phyloP scores from a whole-genome alignment of 2,888 invertebrate species.

The Hypomecis atomaria region DNA sequence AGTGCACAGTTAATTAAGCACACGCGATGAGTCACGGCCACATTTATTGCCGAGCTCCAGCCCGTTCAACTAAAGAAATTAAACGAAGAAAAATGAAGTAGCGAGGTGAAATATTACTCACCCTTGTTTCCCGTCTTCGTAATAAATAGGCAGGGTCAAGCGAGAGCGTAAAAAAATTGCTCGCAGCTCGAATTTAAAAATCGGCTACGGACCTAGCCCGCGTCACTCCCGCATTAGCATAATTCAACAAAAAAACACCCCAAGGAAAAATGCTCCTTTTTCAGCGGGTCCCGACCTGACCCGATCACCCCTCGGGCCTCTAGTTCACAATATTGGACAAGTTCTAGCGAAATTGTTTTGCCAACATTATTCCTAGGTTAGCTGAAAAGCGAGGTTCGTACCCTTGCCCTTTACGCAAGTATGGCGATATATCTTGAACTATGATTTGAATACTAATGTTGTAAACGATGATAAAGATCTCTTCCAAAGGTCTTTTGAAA shows the following conservation, averaged over 20 bases:
- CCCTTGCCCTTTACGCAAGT: slow-evolving; percentile 23
- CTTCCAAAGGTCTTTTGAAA: too few relatives aligned
- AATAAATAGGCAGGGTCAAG: slow-evolving; percentile 58
- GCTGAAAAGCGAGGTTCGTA: slow-evolving; percentile 28
- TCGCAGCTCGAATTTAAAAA: slow-evolving; percentile 75
- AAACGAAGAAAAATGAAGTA: slow-evolving; percentile 49
- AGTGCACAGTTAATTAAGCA: slow-evolving; percentile 26
- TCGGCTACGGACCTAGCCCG: slow-evolving; percentile 68
- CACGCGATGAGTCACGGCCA: slow-evolving; percentile 35
- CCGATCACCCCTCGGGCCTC: slow-evolving; percentile 51
- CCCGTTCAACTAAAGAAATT: slow-evolving; percentile 43
- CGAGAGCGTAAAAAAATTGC: slow-evolving; percentile 59
- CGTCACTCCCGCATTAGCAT: slow-evolving; percentile 77
- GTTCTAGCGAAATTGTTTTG: slow-evolving; percentile 54
- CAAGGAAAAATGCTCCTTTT: slow-evolving; percentile 62
- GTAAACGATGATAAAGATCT: not conserved
- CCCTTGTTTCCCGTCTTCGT: slow-evolving; percentile 54
- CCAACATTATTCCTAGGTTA: slow-evolving; percentile 36
- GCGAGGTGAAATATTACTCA: slow-evolving; percentile 51
- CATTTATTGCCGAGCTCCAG: slow-evolving; percentile 37
- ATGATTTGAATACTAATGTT: not conserved
- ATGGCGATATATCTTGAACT: not conserved
- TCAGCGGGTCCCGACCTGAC: slow-evolving; percentile 64
- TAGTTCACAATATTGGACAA: slow-evolving; percentile 72
- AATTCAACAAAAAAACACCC: slow-evolving; percentile 78